These are phyloP conservation scores for Platynereis dumerilii DNA, from an alignment of 2,888 invertebrate genomes.

Conservation along the genomic window DNA sequence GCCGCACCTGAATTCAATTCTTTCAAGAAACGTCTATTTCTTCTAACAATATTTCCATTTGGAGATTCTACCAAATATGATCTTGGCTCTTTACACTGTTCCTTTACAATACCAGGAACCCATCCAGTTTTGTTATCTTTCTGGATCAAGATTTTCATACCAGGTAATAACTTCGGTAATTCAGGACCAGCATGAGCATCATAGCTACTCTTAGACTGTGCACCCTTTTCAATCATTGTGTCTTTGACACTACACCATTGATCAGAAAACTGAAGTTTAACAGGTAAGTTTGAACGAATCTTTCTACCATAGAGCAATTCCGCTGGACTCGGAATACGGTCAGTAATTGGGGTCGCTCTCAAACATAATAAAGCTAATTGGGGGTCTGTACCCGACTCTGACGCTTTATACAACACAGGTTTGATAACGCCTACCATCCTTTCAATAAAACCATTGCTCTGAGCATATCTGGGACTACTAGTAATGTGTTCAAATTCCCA, in stretches of 20 bases:
- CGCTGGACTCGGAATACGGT: not conserved
- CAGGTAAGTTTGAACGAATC: not conserved
- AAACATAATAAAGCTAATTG: not conserved
- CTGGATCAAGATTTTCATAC: not conserved
- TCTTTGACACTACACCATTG: not conserved
- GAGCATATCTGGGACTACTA: not conserved
- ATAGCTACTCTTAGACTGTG: not conserved
- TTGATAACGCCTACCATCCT: conserved; percentile 1
- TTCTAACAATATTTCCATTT: too few species aligned
- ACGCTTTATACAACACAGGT: not conserved
- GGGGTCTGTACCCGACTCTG: not conserved
- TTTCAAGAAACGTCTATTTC: too few species aligned
- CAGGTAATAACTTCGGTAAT: not conserved
- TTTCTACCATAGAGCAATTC: not conserved
- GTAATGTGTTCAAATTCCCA: conserved; percentile 6
- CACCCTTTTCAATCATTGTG: not conserved
- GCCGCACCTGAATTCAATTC: too few species aligned
- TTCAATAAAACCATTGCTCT: not conserved
- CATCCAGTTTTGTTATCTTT: not conserved
- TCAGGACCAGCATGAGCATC: not conserved
- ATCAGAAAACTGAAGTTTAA: not conserved
- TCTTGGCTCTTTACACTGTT: not conserved
- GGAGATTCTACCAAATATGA: not conserved
- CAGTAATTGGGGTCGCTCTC: not conserved
- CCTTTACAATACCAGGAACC: not conserved